phyloP scores from a whole-genome alignment of 2,888 invertebrate species.

The Polydrusus pterygomalis region DNA sequence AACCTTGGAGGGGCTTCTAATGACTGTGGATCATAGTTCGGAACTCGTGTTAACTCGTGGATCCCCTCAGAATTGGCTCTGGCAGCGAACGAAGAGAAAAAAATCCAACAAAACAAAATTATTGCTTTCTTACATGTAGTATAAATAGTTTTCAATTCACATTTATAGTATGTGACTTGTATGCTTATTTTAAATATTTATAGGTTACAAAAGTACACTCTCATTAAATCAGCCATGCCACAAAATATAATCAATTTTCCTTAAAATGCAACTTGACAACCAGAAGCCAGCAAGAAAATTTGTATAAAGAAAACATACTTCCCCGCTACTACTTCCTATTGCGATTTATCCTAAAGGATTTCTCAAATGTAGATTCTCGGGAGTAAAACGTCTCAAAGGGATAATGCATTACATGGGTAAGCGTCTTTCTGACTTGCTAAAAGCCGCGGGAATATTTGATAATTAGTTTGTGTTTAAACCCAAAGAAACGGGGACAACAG shows the following conservation, averaged over 20 bases:
- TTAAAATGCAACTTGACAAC: constrained; percentile 3
- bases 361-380: constrained; percentile 22
- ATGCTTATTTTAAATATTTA: too few species aligned
- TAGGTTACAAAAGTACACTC: too few species aligned
- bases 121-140: too few species aligned
- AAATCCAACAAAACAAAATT: too few species aligned
- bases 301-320: constrained; percentile 16
- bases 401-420: constrained; percentile 52
- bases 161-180: too few species aligned
- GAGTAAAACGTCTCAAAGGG: constrained; percentile 48
- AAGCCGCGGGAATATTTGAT: constrained; percentile 54
- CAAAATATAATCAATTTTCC: not conserved
- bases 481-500: constrained; percentile 18
- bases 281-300: constrained; percentile 16
- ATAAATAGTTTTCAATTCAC: too few species aligned
- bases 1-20: too few species aligned
- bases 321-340: constrained; percentile 30
- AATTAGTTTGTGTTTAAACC: constrained; percentile 50
- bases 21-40: too few species aligned
- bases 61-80: too few species aligned
- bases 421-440: constrained; percentile 42
- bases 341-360: constrained; percentile 35
- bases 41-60: too few species aligned
- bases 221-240: too few species aligned
- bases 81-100: too few species aligned